These are phyloP conservation scores for Latrodectus elegans DNA, from an alignment of 2,888 invertebrate species.

Conservation along the genomic window DNA sequence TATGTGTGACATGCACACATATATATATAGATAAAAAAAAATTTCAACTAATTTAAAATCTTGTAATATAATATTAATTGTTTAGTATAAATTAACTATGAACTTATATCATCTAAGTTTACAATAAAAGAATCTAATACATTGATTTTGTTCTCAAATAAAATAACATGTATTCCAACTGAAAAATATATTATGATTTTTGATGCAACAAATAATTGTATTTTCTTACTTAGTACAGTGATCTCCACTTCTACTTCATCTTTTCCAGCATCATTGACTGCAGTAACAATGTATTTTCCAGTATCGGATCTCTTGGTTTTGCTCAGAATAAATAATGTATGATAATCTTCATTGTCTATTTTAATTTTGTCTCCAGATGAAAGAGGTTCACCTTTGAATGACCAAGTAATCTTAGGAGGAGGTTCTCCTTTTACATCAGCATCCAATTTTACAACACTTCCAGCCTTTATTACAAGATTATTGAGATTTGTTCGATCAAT, in stretches of 20 bases:
- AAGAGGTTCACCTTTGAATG: slow-evolving; percentile 84
- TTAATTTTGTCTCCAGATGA: slow-evolving; percentile 82
- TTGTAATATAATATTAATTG: too few relatives aligned
- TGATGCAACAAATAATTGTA: too few relatives aligned
- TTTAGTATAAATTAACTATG: too few relatives aligned
- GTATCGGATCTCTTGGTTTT: slow-evolving; percentile 89
- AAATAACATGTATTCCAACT: too few relatives aligned
- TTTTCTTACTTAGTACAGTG: slow-evolving; percentile 82
- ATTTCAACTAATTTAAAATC: too few relatives aligned
- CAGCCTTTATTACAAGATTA: slow-evolving; percentile 75
- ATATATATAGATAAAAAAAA: too few relatives aligned
- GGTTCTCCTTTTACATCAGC: slow-evolving; percentile 76
- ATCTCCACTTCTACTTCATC: slow-evolving; percentile 93
- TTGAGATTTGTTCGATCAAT: slow-evolving; percentile 75
- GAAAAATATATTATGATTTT: too few relatives aligned
- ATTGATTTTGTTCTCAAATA: too few relatives aligned
- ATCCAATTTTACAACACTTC: slow-evolving; percentile 75
- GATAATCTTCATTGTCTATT: slow-evolving; percentile 93
- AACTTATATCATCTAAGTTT: too few relatives aligned
- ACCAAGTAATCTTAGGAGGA: slow-evolving; percentile 82
- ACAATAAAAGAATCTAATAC: too few relatives aligned
- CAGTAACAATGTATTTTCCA: slow-evolving; percentile 91
- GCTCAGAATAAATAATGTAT: slow-evolving; percentile 88
- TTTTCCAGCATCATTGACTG: slow-evolving; percentile 93
- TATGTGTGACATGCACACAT: too few relatives aligned